phyloP scores from a whole-genome alignment of 2,113 vertebrate species.

The Solea senegalensis region DNA sequence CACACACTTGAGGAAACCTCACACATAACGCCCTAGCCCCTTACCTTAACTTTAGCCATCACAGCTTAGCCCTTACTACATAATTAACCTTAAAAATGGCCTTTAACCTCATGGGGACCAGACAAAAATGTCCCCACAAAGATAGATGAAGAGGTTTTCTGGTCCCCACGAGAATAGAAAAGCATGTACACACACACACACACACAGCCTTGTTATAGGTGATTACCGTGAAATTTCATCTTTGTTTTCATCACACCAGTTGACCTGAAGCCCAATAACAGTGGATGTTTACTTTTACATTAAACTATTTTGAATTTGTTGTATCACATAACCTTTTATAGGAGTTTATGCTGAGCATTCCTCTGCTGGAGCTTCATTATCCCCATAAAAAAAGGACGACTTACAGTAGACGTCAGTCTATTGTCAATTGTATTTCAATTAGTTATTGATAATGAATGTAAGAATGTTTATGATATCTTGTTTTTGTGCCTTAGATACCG shows the following conservation, averaged over 20 bases:
- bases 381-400: background rate
- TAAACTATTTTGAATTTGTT: constrained; percentile 2
- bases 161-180: no score
- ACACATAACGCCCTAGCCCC: background rate
- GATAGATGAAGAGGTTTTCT: no score
- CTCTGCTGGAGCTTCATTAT: background rate
- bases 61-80: no score
- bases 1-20: background rate
- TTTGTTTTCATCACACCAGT: constrained; percentile 12
- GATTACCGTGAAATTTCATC: constrained; percentile 16
- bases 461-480: background rate
- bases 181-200: background rate
- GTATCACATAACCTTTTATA: background rate
- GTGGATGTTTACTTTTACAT: background rate
- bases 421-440: background rate
- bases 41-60: no score
- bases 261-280: background rate
- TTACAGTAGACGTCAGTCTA: background rate
- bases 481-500: background rate
- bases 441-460: background rate
- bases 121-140: no score
- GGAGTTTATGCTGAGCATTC: constrained; percentile 4
- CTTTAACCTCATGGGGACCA: no score
- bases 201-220: constrained; percentile 15
- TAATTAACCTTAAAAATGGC: no score